Evolutionary conservation across 2,797 vertebrate species (phyloP).

Genomic region (Lates japonicus): DNA sequence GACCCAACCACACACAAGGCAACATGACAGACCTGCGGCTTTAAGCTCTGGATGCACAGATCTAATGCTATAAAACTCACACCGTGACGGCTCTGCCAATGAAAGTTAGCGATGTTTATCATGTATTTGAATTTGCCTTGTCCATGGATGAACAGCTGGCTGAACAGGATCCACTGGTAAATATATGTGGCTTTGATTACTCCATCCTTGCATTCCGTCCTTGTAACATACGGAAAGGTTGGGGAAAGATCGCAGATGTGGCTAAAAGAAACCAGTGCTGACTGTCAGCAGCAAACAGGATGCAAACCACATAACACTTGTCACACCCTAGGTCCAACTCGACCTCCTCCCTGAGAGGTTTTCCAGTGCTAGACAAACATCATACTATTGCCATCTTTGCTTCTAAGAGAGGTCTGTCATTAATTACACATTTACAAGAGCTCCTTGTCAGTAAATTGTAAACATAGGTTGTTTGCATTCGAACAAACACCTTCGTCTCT

Average conservation of each 20-base stretch:
- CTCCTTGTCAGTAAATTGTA: neutral
- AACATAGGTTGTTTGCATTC: neutral
- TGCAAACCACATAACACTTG: neutral
- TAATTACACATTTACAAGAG: neutral
- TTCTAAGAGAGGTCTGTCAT: neutral
- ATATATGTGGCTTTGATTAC: neutral
- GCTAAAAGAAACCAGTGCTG: neutral
- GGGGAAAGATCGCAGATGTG: neutral
- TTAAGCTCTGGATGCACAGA: neutral
- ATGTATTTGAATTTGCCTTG: neutral
- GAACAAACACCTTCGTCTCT: neutral
- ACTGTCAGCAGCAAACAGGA: neutral
- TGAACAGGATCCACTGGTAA: neutral
- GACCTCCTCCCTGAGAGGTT: neutral
- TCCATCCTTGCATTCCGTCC: neutral
- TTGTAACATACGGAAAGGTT: neutral
- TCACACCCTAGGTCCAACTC: neutral
- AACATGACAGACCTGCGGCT: neutral
- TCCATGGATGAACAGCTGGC: neutral
- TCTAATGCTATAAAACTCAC: neutral
- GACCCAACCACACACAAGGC: neutral
- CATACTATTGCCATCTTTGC: neutral
- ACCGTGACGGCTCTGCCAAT: neutral
- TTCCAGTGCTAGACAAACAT: neutral
- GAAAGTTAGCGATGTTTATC: neutral